Conservation (phyloP, 2,113 vertebrate genomes). For the Nipponia nippon region DNA sequence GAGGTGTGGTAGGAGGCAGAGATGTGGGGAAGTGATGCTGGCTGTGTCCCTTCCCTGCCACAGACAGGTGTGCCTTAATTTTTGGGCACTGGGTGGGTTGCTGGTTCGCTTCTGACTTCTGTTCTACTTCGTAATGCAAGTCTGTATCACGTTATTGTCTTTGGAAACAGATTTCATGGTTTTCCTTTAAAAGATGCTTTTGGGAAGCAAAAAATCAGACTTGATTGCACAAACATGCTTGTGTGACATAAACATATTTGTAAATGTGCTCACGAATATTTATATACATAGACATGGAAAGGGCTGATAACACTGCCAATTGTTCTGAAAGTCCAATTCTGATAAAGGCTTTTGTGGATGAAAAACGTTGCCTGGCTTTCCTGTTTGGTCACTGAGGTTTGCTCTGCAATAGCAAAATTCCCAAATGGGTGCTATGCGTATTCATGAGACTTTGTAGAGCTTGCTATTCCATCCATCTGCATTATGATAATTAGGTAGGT, state of each 20-base stretch:
- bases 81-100: neutral
- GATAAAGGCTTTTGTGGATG: neutral
- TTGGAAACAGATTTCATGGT: neutral
- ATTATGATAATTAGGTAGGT: too few species aligned
- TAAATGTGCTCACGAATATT: neutral
- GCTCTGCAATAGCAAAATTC: neutral
- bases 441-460: neutral
- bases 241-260: neutral
- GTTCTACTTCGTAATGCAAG: neutral
- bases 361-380: neutral
- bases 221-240: neutral
- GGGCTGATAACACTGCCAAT: neutral
- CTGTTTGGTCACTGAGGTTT: neutral
- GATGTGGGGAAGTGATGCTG: neutral
- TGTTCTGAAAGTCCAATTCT: neutral
- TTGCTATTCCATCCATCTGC: neutral
- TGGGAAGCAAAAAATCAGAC: neutral
- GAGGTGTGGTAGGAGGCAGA: neutral
- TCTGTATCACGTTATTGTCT: neutral
- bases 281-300: neutral
- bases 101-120: neutral
- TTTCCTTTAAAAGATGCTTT: neutral
- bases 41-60: neutral
- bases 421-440: neutral
- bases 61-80: accelerated